These are phyloP conservation scores for Denticeps clupeoides DNA, from an alignment of 2,797 vertebrate genomes.

Conservation along the genomic window DNA sequence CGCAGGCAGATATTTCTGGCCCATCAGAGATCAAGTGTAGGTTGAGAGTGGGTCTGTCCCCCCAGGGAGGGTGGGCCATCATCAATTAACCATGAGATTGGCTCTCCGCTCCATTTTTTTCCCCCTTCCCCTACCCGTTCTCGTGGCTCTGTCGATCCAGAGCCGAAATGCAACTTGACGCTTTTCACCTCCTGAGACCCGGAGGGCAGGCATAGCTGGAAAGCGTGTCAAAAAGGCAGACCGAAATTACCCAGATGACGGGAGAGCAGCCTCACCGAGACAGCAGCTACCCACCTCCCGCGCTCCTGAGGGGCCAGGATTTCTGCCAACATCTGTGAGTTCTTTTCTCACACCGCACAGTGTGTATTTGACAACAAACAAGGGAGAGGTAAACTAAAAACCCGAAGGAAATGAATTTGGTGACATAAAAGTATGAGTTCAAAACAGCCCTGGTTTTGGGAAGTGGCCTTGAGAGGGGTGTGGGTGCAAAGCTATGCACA, in stretches of 20 bases:
- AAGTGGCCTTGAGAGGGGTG: no score
- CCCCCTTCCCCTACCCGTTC: not conserved
- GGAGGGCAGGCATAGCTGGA: constrained; percentile 16
- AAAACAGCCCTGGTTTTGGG: constrained; percentile 30
- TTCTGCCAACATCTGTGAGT: constrained; percentile 41
- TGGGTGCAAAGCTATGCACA: constrained; percentile 24
- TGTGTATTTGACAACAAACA: constrained; percentile 39
- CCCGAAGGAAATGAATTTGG: constrained; percentile 44
- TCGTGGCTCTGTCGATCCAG: constrained; percentile 26
- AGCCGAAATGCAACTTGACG: constrained; percentile 32
- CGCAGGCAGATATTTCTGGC: not conserved
- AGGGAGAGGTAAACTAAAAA: constrained; percentile 48
- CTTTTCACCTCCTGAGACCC: constrained; percentile 29
- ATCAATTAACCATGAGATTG: constrained; percentile 59
- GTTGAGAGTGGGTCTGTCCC: constrained; percentile 28
- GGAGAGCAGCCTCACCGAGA: no score
- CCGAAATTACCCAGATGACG: not conserved
- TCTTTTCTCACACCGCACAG: constrained; percentile 34
- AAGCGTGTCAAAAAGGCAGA: constrained; percentile 13
- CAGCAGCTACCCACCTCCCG: constrained; percentile 18
- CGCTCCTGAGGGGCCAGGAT: constrained; percentile 29
- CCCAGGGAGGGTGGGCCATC: constrained; percentile 30
- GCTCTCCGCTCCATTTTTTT: constrained; percentile 27
- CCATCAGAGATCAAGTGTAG: constrained; percentile 5
- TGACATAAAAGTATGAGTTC: constrained; percentile 42